Percentiles rank a stretch among this genome's conserved stretches.
These are phyloP conservation scores for Lates japonicus DNA, from an alignment of 2,797 vertebrate species.

Conservation along the genomic window DNA sequence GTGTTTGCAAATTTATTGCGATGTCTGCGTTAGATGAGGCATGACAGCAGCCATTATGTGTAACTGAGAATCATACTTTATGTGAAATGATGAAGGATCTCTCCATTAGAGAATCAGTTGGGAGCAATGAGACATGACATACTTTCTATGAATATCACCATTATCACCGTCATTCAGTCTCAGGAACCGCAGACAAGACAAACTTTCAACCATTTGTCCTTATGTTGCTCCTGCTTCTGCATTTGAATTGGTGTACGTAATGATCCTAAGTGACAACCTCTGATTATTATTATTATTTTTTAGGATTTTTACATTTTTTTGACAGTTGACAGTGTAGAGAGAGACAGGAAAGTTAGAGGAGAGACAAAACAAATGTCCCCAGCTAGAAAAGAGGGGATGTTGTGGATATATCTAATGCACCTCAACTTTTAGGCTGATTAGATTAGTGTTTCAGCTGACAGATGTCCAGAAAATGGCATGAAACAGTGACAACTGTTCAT, in stretches of 20 bases:
- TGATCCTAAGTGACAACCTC: not conserved
- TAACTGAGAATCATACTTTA: not conserved
- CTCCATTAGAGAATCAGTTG: not conserved
- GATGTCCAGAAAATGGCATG: no score
- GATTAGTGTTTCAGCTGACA: not conserved
- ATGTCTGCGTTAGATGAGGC: slow-evolving; percentile 1
- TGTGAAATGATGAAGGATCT: not conserved
- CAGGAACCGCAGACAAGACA: not conserved
- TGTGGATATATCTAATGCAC: no score
- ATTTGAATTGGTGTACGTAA: not conserved
- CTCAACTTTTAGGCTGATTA: not conserved
- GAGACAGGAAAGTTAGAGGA: not conserved
- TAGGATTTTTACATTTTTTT: not conserved
- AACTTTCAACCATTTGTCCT: not conserved
- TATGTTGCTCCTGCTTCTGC: not conserved
- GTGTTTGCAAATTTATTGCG: not conserved
- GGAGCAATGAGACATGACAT: slow-evolving; percentile 19
- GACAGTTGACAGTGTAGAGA: not conserved
- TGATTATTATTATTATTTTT: not conserved
- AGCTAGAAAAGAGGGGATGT: not conserved
- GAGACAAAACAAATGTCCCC: no score
- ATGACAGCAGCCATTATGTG: not conserved
- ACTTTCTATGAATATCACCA: not conserved
- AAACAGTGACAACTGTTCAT: no score
- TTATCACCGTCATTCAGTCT: not conserved